Evolutionary conservation across 2,888 invertebrate genomes (phyloP).

Genomic region (Meloe dianella): DNA sequence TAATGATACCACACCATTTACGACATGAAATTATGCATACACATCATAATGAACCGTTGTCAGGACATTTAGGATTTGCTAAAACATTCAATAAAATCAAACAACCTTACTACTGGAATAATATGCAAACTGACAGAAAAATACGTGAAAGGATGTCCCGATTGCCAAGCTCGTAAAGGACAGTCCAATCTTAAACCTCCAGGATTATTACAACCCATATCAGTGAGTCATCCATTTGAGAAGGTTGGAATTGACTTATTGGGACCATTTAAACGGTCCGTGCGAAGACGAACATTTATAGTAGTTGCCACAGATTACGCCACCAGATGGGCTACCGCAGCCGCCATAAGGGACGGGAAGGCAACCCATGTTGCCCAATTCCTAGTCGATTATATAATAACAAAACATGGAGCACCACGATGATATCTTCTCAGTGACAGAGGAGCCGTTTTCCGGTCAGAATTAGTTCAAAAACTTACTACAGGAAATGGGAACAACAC

Average conservation of each 20-base stretch:
- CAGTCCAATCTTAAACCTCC: background rate
- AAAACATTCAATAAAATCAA: constrained; percentile 13
- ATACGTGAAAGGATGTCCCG: constrained; percentile 14
- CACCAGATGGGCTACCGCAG: background rate
- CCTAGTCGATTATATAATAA: background rate
- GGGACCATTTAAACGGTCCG: constrained; percentile 9
- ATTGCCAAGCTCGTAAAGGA: constrained; percentile 13
- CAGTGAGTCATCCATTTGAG: constrained; percentile 11
- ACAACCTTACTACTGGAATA: constrained; percentile 13
- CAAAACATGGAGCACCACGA: constrained; percentile 9
- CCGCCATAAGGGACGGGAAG: background rate
- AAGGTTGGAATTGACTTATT: constrained; percentile 16
- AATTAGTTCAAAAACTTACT: constrained; percentile 37
- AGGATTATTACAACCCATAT: constrained; percentile 17
- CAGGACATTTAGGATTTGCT: background rate
- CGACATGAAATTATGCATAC: background rate
- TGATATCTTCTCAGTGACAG: background rate
- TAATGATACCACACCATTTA: background rate
- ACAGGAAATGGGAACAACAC: constrained; percentile 33
- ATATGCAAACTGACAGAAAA: constrained; percentile 4
- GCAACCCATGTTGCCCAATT: background rate
- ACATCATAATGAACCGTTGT: constrained; percentile 1
- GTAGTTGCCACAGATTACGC: background rate
- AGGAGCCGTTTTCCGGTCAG: background rate
- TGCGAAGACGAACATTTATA: background rate